Percentiles rank a stretch among this genome's conserved stretches.
These are phyloP conservation scores for Myiothlypis coronata DNA, from an alignment of 2,797 vertebrate species.

Conservation along the genomic window DNA sequence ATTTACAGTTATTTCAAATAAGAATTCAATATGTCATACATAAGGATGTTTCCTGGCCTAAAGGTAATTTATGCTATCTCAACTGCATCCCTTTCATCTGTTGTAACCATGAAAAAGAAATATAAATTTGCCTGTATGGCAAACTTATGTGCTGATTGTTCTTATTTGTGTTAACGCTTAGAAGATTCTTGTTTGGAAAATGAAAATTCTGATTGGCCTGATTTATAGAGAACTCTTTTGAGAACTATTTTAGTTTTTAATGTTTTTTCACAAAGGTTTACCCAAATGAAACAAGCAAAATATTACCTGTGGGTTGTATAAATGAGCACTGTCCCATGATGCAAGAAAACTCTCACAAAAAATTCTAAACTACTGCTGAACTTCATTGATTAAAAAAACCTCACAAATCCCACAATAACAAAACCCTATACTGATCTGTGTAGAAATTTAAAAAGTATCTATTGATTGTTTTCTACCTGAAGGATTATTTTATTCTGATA, in stretches of 20 bases:
- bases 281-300: background rate
- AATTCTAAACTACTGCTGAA: background rate
- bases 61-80: background rate
- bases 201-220: background rate
- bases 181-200: background rate
- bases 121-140: background rate
- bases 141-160: accelerated
- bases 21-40: background rate
- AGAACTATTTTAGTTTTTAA: background rate
- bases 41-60: background rate
- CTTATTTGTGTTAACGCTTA: background rate
- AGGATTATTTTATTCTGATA: background rate
- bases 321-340: background rate
- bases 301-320: background rate
- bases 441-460: background rate
- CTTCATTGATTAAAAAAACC: background rate
- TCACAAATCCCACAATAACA: background rate
- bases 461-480: background rate
- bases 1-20: background rate
- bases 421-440: background rate
- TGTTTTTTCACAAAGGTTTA: background rate
- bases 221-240: background rate
- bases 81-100: background rate
- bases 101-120: background rate
- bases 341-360: background rate